Conservation (phyloP, 2,888 invertebrate genomes). For the Ectropis crepuscularia region DNA sequence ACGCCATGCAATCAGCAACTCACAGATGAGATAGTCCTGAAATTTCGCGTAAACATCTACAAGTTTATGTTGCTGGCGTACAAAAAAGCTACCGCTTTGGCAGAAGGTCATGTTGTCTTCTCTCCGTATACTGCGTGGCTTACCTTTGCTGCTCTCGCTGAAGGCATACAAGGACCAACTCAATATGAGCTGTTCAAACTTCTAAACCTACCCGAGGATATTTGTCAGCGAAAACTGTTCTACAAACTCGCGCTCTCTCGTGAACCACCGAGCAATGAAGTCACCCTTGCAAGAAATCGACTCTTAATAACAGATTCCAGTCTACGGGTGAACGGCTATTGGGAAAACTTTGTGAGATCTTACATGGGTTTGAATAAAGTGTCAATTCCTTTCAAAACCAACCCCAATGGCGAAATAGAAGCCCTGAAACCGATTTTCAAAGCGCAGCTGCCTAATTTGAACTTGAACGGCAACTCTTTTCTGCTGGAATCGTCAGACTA, state of each 20-base stretch:
- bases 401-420: conserved; percentile 27
- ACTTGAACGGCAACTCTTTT: conserved; percentile 46
- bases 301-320: conserved; percentile 44
- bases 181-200: conserved; percentile 41
- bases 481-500: conserved; percentile 46
- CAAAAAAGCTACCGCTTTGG: conserved; percentile 19
- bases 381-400: conserved; percentile 35
- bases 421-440: conserved; percentile 31
- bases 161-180: conserved; percentile 33
- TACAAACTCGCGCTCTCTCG: conserved; percentile 38
- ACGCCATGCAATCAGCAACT: conserved; percentile 17
- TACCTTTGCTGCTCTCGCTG: conserved; percentile 50
- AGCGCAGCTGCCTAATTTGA: conserved; percentile 20
- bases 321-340: conserved; percentile 34
- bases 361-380: conserved; percentile 35
- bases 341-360: conserved; percentile 38
- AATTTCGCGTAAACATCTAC: conserved; percentile 14
- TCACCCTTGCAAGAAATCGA: conserved; percentile 38
- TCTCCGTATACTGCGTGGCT: conserved; percentile 51
- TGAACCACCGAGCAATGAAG: conserved; percentile 25
- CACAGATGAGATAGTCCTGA: conserved; percentile 10
- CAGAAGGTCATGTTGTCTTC: conserved; percentile 44
- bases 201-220: conserved; percentile 42
- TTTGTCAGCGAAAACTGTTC: conserved; percentile 38
- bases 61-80: conserved; percentile 7